A percentile compares a stretch with the other conserved stretches of the same genome.
Conservation (phyloP, 2,113 vertebrate genomes). For the Boulengeromyrus knoepffleri region DNA sequence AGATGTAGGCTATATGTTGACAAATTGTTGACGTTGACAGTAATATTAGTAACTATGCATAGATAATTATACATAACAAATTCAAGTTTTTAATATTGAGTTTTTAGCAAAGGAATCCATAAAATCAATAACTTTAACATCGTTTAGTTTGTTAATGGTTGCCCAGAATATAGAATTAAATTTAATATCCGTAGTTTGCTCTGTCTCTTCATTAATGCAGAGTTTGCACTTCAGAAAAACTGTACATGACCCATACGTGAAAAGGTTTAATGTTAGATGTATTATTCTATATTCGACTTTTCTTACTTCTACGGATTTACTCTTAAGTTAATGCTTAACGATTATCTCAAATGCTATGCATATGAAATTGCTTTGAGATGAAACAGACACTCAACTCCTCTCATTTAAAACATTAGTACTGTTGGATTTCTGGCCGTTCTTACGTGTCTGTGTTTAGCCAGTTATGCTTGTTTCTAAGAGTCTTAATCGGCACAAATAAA, state of each 20-base stretch:
- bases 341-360: not conserved
- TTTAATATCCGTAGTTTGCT: not conserved
- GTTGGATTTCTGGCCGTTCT: not conserved
- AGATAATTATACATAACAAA: not conserved
- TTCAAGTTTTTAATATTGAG: not conserved
- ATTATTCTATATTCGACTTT: not conserved
- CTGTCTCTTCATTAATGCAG: not conserved
- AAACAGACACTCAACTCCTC: not conserved
- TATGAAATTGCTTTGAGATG: not conserved
- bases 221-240: not conserved
- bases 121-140: not conserved
- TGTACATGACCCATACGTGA: not conserved
- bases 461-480: not conserved
- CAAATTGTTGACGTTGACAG: not conserved
- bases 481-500: not conserved
- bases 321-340: not conserved
- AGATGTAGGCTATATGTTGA: not conserved
- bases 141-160: not conserved
- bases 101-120: not conserved
- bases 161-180: not conserved
- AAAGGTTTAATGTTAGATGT: not conserved
- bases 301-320: not conserved
- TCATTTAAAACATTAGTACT: not conserved
- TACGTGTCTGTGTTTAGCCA: not conserved
- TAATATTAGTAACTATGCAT: not conserved